Evolutionary conservation across 2,888 invertebrate genomes (phyloP).

Genomic region (Drosophila engyochracea): DNA sequence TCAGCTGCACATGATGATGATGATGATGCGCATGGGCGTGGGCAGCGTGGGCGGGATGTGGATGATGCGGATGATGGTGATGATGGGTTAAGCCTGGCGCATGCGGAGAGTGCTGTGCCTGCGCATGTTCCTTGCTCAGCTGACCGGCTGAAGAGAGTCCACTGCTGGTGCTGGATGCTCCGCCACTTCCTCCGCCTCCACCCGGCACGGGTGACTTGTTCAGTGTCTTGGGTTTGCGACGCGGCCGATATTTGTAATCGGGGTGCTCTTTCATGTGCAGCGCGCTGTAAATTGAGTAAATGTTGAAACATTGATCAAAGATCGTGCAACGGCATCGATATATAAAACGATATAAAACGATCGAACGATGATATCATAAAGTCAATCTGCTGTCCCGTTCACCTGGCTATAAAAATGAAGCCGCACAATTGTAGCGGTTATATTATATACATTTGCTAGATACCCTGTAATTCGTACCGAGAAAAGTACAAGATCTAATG

Average conservation of each 20-base stretch:
- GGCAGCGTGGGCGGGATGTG: constrained; percentile 57
- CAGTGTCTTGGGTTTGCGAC: constrained; percentile 94
- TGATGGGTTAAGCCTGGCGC: constrained; percentile 46
- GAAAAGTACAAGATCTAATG: background rate
- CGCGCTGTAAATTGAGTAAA: constrained; percentile 88
- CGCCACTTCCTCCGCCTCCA: constrained; percentile 34
- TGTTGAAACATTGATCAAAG: constrained; percentile 68
- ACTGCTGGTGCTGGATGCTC: constrained; percentile 8
- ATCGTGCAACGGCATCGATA: constrained; percentile 53
- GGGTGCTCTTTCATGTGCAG: constrained; percentile 97
- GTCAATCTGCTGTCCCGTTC: constrained; percentile 38
- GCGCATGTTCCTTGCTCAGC: constrained; percentile 54
- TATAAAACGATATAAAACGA: constrained; percentile 53
- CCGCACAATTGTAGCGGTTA: background rate
- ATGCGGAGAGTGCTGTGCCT: constrained; percentile 62
- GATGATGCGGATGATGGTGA: constrained; percentile 62
- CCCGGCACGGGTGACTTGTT: constrained; percentile 87
- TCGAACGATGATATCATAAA: constrained; percentile 66
- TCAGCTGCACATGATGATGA: constrained; percentile 70
- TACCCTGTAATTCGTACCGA: constrained; percentile 20
- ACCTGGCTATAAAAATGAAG: constrained; percentile 33
- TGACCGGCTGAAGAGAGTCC: constrained; percentile 33
- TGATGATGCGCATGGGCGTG: constrained; percentile 62
- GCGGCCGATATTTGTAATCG: constrained; percentile 95
- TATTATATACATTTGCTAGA: background rate